Evolutionary conservation across 1,140 invertebrate species (phyloP).

Genomic region (Aphelenchoides fujianensis): DNA sequence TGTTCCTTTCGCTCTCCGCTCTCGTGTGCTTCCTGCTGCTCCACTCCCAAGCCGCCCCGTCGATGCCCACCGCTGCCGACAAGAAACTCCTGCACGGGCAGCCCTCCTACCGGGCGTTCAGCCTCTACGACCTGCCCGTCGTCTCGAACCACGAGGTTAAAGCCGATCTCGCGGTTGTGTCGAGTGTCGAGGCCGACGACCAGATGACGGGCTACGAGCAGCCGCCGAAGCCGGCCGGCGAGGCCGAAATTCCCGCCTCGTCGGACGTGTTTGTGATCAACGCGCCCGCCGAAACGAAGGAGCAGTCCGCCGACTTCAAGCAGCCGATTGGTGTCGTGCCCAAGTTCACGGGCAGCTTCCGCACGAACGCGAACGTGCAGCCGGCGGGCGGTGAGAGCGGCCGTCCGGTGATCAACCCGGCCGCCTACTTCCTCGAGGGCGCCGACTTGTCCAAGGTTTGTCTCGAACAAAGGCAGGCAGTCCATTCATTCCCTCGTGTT

Average conservation of each 20-base stretch:
- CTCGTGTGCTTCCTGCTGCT: neutral
- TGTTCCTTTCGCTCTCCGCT: neutral
- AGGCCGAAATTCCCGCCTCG: conserved; percentile 2
- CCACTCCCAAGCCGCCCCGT: neutral
- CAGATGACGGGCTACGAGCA: neutral
- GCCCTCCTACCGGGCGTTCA: neutral
- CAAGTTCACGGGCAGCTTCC: conserved; percentile 48
- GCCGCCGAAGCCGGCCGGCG: too few relatives aligned
- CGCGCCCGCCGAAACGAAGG: conserved; percentile 8
- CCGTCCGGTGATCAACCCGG: conserved; percentile 51
- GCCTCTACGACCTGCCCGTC: conserved; percentile 10
- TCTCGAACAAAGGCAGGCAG: neutral
- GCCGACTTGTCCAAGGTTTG: conserved; percentile 54
- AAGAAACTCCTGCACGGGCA: neutral
- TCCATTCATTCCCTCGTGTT: too few relatives aligned
- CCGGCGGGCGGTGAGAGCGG: conserved; percentile 10
- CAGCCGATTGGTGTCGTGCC: conserved; percentile 40
- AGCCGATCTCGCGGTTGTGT: conserved; percentile 7
- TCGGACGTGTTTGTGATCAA: conserved; percentile 26
- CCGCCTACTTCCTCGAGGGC: conserved; percentile 53
- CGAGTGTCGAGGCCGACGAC: conserved; percentile 15
- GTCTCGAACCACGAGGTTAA: neutral
- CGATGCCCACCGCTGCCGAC: neutral
- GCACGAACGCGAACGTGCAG: conserved; percentile 5
- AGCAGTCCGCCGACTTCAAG: conserved; percentile 18